Evolutionary conservation across 2,888 invertebrate species (phyloP).

Genomic region (Drosophila vallismaia): DNA sequence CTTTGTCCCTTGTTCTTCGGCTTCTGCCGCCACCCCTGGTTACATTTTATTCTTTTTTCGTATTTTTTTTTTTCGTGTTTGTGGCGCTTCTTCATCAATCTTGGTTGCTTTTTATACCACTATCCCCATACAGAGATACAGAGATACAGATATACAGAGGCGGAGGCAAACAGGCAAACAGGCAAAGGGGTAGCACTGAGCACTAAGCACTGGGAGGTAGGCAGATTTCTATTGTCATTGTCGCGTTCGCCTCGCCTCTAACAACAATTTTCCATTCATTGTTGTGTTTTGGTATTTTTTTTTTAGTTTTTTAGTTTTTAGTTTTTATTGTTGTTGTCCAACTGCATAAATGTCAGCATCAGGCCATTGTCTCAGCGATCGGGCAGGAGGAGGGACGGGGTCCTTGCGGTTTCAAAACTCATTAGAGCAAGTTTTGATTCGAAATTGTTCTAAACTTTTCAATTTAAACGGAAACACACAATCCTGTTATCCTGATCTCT

Average conservation of each 20-base stretch:
- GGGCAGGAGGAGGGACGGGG: no score
- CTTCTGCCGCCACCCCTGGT: constrained; percentile 44
- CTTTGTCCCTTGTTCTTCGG: constrained; percentile 8
- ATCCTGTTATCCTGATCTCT: not conserved
- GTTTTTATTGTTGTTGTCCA: constrained; percentile 58
- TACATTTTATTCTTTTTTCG: constrained; percentile 72
- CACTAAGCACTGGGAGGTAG: constrained; percentile 4
- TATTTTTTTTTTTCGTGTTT: not conserved
- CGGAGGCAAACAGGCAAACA: constrained; percentile 3
- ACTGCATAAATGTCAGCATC: constrained; percentile 74
- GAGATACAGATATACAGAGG: constrained; percentile 17
- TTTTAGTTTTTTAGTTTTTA: not conserved
- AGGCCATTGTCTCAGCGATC: constrained; percentile 67
- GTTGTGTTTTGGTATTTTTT: constrained; percentile 6
- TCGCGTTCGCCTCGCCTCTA: constrained; percentile 44
- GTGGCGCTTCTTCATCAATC: constrained; percentile 73
- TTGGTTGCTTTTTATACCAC: constrained; percentile 62
- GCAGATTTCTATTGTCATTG: constrained; percentile 51
- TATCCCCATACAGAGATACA: constrained; percentile 35
- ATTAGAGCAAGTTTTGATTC: constrained; percentile 34
- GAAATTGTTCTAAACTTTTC: not conserved
- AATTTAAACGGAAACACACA: not conserved
- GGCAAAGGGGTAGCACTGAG: not conserved
- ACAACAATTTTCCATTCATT: constrained; percentile 48
- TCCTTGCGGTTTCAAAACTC: constrained; percentile 21